Evolutionary conservation across 1,140 invertebrate genomes (phyloP), one percentile per base, ranked within the genome.

Genomic region (Antheraea mylitta): DNA sequence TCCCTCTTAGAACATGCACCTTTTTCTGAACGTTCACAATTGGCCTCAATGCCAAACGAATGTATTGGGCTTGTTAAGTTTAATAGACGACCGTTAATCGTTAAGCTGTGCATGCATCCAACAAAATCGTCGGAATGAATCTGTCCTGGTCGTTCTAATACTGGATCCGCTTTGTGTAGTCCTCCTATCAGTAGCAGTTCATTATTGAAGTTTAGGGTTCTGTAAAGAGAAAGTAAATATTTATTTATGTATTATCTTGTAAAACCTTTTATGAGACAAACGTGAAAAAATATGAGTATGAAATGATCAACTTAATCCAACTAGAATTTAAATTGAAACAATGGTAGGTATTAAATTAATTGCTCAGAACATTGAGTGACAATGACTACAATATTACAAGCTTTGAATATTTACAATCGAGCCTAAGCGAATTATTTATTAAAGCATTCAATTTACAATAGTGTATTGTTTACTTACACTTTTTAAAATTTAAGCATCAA

Each of bases 151-250:
- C 97, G 94, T 86, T 98, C 96, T 9, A 98, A 86, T 0, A 98
- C 95, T 0, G 97, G 95, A 89, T 98, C 96, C 0, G 98, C 96
- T 63, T 95, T 95, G 48, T 94, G 92, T 11, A 99, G 86, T 18
- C 98, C 98, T 37, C 98, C 98, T 70, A 99, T 94, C 30, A 96
- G 93, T 61, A 99, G 89, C 0, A 95, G 96, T 81, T 98, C 96
- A 73, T 96, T 97, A 90, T 98, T 98, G 87, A 98, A 98, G 81
- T 98, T 98, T n/a, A 98, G 88, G 0, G 97, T 98, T 67, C 97
- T 98, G 93, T 30, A 94, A 94, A 71, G 38, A 42, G 11, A 42
- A 1, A 42, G 11, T 42, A 42, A 30, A 42, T 70, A 71, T 67
- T 69, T 68, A 42, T 59, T 18, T 38, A 38, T 10, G 36, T 18